phyloP scores from a whole-genome alignment of 2,797 vertebrate species.

The Heterohyrax brucei region DNA sequence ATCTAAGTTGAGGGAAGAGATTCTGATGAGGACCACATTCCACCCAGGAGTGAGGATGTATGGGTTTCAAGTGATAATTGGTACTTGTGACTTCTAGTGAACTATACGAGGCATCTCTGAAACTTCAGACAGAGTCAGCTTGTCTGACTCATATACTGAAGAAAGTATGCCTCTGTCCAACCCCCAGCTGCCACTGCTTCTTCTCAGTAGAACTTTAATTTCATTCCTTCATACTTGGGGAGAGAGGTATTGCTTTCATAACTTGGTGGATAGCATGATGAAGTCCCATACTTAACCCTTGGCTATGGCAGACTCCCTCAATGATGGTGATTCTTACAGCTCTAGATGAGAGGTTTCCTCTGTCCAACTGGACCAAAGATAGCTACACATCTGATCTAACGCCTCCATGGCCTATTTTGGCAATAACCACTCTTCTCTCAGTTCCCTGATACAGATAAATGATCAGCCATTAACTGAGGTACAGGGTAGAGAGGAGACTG shows the following conservation, averaged over 20 bases:
- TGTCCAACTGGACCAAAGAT: background rate
- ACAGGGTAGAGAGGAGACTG: background rate
- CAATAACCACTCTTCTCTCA: conserved; percentile 1
- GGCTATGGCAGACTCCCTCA: background rate
- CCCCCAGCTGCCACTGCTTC: background rate
- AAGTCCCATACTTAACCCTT: conserved; percentile 3
- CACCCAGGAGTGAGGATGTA: background rate
- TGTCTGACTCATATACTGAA: background rate
- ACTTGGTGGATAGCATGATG: background rate
- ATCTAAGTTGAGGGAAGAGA: conserved; percentile 12
- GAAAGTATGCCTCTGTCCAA: background rate
- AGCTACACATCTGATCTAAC: background rate
- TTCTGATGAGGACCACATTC: background rate
- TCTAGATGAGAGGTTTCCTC: conserved; percentile 29
- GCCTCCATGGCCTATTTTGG: background rate
- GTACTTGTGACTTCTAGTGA: conserved; percentile 21
- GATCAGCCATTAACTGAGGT: background rate
- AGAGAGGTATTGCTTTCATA: background rate
- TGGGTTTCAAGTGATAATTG: background rate
- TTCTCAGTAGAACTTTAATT: background rate
- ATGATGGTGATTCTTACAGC: background rate
- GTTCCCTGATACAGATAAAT: background rate
- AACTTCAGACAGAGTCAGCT: conserved; percentile 24
- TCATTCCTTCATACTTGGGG: background rate
- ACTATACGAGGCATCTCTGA: background rate